Base-by-base conservation (phyloP, 1,140 invertebrate genomes). In the Heliconius eleuchia region DNA sequence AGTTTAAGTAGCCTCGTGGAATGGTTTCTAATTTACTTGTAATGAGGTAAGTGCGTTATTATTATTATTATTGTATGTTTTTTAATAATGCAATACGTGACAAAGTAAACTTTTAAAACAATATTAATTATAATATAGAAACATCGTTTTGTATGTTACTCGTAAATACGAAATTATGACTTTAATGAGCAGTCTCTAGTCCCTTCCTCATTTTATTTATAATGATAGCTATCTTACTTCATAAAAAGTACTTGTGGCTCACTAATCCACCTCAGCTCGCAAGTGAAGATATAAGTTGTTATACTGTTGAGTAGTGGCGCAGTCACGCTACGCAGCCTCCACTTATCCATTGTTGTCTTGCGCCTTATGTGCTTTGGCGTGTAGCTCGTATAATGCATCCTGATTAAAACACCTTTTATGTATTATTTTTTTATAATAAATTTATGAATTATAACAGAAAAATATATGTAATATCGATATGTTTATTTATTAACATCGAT, bases 321-420 rank as follows among this genome's bases (percentile, higher is more conserved):
- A 39, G 79, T 80, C 75, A 77, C 79, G 79, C 71, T 75, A 80
- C 57, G 50, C 46, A 77, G 71, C 19, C 37, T 57, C 50, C 71
- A 60, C 37, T 57, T 72, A 72, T 55, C 60, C 71, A 76, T 80
- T 72, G 66, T 72, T 80, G 66, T 66, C 60, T 76, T 76, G 57
- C 37, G 57, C 74, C 57, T 76, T 42, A 76, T 66, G 55, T 66
- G 18, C 37, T 60, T 42, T 76, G 55, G 42, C 34, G 23, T 70
- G 18, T 70, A 76, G 50, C 73, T n/a, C 13, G 60, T 66, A 66
- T 30, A 27, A 66, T 16, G 23, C 60, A 66, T 11, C 11, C 60
- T 66, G 60, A 66, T 66, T 66, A 66, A 27, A 66, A 66, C 60
- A 66, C 60, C 23, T 66, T 30, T 27, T 66, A 30, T 16, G 9